Conservation (phyloP, 2,797 vertebrate species). For the Lithobates pipiens region DNA sequence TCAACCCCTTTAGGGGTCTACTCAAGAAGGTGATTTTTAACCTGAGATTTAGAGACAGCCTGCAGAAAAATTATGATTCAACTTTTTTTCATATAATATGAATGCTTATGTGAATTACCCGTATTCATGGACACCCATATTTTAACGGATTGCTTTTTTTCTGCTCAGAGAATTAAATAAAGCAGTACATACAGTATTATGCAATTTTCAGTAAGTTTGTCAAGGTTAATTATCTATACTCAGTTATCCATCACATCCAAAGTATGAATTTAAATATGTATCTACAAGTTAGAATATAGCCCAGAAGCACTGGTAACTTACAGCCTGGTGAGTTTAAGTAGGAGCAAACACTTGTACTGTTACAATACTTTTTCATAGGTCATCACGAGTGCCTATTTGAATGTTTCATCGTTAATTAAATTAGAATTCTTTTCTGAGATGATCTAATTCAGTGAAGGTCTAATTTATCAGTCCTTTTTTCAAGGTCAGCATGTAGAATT, state of each 20-base stretch:
- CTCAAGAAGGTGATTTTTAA: no score
- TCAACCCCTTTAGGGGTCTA: no score
- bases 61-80: no score
- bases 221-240: neutral
- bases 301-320: neutral
- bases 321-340: neutral
- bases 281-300: neutral
- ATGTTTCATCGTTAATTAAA: neutral
- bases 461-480: neutral
- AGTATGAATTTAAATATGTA: neutral
- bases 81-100: no score
- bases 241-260: neutral
- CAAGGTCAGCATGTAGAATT: conserved; percentile 2
- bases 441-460: neutral
- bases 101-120: neutral
- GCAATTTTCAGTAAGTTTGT: neutral
- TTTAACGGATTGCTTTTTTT: neutral
- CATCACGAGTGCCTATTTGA: neutral
- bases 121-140: neutral
- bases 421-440: neutral
- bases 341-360: neutral
- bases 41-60: no score
- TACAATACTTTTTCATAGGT: neutral
- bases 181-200: neutral
- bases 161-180: neutral